phyloP scores from a whole-genome alignment of 2,888 invertebrate genomes.

The Drosophila rubida region DNA sequence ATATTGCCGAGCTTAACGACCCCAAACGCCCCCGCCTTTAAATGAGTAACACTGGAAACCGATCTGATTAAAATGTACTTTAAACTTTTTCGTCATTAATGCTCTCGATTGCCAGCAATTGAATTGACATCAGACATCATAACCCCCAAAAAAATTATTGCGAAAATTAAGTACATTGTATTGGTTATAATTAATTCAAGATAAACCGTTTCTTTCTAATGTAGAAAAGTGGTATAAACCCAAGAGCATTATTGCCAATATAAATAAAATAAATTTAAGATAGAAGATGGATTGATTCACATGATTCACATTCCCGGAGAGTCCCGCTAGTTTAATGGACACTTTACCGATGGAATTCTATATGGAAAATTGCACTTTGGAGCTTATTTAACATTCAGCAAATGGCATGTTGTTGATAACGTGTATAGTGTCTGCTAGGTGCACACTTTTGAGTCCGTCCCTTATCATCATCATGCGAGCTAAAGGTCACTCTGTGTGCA shows the following conservation, averaged over 20 bases:
- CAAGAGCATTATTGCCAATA: neutral
- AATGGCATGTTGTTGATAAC: slow-evolving; percentile 69
- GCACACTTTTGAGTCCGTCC: slow-evolving; percentile 33
- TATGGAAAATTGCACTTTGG: slow-evolving; percentile 61
- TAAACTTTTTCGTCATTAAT: slow-evolving; percentile 18
- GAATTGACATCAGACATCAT: too few species aligned
- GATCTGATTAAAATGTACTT: slow-evolving; percentile 20
- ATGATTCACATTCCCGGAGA: slow-evolving; percentile 54
- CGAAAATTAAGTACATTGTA: too few species aligned
- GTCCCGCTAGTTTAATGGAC: slow-evolving; percentile 47
- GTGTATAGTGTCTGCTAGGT: slow-evolving; percentile 48
- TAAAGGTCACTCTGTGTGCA: slow-evolving; percentile 58
- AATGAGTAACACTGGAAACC: slow-evolving; percentile 13
- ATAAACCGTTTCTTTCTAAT: too few species aligned
- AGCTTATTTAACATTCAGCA: slow-evolving; percentile 38
- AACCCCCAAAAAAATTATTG: too few species aligned
- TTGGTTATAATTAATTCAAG: too few species aligned
- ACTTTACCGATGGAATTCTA: slow-evolving; percentile 16
- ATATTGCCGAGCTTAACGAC: slow-evolving; percentile 21
- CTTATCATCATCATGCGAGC: slow-evolving; percentile 47
- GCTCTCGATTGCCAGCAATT: neutral
- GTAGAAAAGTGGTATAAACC: too few species aligned
- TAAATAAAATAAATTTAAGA: neutral
- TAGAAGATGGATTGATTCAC: slow-evolving; percentile 1
- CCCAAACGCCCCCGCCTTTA: slow-evolving; percentile 17